Percentiles rank a stretch among this genome's conserved stretches.
Conservation (phyloP, 2,797 vertebrate genomes). For the Tokudaia tokunoshimensis region DNA sequence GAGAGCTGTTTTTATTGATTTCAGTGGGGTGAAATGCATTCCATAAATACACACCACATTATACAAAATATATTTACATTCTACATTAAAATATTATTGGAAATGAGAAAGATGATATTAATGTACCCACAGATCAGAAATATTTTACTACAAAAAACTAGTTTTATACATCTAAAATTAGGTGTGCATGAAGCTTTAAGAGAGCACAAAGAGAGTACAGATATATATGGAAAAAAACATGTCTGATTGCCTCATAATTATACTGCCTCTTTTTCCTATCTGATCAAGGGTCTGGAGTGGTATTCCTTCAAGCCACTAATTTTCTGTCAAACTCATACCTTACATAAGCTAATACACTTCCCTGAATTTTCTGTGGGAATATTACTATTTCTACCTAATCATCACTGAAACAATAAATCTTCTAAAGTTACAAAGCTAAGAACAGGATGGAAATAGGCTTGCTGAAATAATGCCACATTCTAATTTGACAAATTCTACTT, state of each 20-base stretch:
- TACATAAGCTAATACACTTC: conserved; percentile 57
- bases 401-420: conserved; percentile 72
- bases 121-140: neutral
- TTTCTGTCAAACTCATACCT: conserved; percentile 39
- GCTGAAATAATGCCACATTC: conserved; percentile 60
- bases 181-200: neutral
- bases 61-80: neutral
- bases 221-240: neutral
- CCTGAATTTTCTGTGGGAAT: conserved; percentile 64
- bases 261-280: neutral
- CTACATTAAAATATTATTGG: neutral
- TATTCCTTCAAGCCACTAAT: conserved; percentile 31
- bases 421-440: conserved; percentile 39
- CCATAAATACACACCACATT: neutral
- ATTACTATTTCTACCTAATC: conserved; percentile 73
- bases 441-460: conserved; percentile 56
- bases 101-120: neutral
- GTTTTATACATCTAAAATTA: conserved; percentile 53
- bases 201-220: neutral
- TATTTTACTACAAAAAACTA: neutral
- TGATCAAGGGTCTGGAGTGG: neutral
- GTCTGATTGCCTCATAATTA: neutral
- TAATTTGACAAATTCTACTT: conserved; percentile 66
- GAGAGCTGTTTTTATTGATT: neutral
- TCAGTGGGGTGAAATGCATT: neutral